Conservation (phyloP, 2,113 vertebrate species). For the Siniperca knerii region DNA sequence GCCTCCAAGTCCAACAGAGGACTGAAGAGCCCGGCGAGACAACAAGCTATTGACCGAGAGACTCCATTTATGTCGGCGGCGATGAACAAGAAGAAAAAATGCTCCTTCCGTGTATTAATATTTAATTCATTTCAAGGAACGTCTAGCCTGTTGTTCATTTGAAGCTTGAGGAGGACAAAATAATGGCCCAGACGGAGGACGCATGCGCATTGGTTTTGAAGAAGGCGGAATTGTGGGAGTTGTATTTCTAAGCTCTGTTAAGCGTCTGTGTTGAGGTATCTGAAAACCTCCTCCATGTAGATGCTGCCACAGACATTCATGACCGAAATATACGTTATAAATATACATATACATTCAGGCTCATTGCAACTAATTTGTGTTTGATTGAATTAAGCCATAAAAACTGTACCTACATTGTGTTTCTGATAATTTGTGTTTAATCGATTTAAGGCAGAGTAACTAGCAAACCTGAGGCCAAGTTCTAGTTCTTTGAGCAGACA, state of each 20-base stretch:
- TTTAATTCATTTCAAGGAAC: slow-evolving; percentile 77
- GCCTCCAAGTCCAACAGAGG: slow-evolving; percentile 76
- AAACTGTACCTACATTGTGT: not conserved
- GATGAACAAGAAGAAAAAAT: slow-evolving; percentile 7
- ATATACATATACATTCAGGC: not conserved
- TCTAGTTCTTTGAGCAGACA: not conserved
- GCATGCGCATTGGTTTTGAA: slow-evolving; percentile 66
- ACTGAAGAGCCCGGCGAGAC: slow-evolving; percentile 67
- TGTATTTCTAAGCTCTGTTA: slow-evolving; percentile 64
- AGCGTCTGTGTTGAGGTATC: not conserved
- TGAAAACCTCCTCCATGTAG: not conserved
- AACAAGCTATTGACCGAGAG: slow-evolving; percentile 61
- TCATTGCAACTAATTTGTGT: not conserved
- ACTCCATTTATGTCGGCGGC: slow-evolving; percentile 73
- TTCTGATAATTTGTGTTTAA: not conserved
- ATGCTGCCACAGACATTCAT: not conserved
- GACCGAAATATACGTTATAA: not conserved
- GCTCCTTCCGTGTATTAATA: slow-evolving; percentile 66
- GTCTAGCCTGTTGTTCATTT: slow-evolving; percentile 80
- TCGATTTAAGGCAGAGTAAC: not conserved
- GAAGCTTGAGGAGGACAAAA: slow-evolving; percentile 82
- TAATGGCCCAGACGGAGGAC: slow-evolving; percentile 73
- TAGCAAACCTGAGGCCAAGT: not conserved
- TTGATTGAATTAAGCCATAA: not conserved
- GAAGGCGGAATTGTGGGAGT: slow-evolving; percentile 69